Conservation (phyloP, 1,140 invertebrate genomes). For the Sitobion miscanthi region DNA sequence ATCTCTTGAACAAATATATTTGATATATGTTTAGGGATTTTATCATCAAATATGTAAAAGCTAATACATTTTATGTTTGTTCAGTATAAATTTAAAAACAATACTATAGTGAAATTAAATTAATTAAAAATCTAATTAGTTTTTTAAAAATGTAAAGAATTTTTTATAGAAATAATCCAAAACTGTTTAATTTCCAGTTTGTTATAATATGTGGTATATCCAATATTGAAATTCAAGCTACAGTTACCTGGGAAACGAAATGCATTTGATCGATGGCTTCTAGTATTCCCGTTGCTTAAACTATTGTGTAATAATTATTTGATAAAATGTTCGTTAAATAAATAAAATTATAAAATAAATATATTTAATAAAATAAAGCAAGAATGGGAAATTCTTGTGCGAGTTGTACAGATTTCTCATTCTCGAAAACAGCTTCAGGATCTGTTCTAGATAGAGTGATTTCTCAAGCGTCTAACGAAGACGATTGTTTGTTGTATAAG, state of each 20-base stretch:
- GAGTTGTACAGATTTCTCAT: slow-evolving; percentile 21
- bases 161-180: background rate
- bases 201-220: background rate
- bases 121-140: background rate
- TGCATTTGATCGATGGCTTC: background rate
- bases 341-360: background rate
- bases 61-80: background rate
- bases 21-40: too few relatives aligned
- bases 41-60: too few relatives aligned
- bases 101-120: too few relatives aligned
- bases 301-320: background rate
- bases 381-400: slow-evolving; percentile 42
- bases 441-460: slow-evolving; percentile 86
- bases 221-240: background rate
- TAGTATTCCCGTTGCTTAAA: background rate
- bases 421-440: slow-evolving; percentile 63
- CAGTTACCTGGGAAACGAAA: background rate
- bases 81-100: background rate
- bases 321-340: background rate
- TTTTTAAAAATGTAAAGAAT: background rate
- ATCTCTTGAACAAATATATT: too few relatives aligned
- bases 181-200: background rate
- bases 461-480: slow-evolving; percentile 81
- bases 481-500: slow-evolving; percentile 81
- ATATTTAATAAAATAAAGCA: background rate